Conservation (phyloP, 2,888 invertebrate species). For the Muschampia plurimacula region DNA sequence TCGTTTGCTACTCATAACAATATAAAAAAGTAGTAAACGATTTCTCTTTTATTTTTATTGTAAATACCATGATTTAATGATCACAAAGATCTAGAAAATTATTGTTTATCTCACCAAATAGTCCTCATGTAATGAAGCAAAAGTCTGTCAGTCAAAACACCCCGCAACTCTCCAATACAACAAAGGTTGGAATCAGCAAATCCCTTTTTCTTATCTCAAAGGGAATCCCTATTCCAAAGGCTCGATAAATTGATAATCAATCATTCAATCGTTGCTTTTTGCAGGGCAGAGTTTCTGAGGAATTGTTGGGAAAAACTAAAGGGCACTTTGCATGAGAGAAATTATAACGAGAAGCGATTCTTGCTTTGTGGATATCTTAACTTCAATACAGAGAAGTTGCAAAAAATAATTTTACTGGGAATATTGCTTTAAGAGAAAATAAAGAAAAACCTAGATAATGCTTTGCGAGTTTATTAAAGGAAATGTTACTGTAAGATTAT, state of each 20-base stretch:
- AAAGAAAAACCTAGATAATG: not conserved
- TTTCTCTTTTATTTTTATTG: no score
- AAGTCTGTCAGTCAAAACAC: conserved; percentile 10
- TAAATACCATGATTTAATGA: not conserved
- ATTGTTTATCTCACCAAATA: not conserved
- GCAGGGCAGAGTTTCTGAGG: conserved; percentile 17
- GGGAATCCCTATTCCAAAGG: conserved; percentile 29
- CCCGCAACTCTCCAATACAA: conserved; percentile 16
- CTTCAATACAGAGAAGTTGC: not conserved
- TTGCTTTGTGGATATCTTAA: not conserved
- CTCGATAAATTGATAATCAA: conserved; percentile 39
- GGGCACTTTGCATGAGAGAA: conserved; percentile 22
- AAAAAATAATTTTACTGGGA: not conserved
- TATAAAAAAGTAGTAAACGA: no score
- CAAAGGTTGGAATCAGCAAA: conserved; percentile 35
- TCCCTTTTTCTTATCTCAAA: conserved; percentile 37
- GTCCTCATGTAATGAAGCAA: not conserved
- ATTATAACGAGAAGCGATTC: conserved; percentile 2
- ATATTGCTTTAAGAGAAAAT: not conserved
- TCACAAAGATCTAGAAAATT: not conserved
- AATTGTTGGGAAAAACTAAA: conserved; percentile 30
- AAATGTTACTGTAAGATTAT: not conserved
- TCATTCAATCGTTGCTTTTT: conserved; percentile 36
- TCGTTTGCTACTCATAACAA: no score
- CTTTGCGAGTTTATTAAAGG: not conserved